Percentiles rank a stretch among this genome's conserved stretches.
Conservation (phyloP, 2,113 vertebrate genomes). For the Rhea pennata region DNA sequence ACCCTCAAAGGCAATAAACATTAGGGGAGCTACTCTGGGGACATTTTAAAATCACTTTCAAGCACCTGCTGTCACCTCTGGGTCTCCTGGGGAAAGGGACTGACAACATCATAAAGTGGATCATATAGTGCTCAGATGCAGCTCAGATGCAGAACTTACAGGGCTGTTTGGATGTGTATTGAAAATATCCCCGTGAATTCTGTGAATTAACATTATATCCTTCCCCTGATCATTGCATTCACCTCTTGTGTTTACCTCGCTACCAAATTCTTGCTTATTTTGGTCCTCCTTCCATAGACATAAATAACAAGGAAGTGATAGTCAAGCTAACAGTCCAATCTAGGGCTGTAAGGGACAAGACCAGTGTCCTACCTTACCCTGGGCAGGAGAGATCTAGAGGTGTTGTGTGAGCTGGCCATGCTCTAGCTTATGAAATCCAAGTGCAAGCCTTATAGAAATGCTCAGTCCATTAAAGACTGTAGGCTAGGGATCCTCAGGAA, state of each 20-base stretch:
- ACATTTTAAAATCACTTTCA: not conserved
- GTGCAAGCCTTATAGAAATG: too few species aligned
- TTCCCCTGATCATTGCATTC: not conserved
- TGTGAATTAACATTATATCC: not conserved
- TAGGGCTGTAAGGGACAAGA: too few species aligned
- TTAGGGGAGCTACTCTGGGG: not conserved
- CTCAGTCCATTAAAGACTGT: too few species aligned
- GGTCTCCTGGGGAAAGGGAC: not conserved
- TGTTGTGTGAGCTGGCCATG: too few species aligned
- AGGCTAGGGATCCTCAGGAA: too few species aligned
- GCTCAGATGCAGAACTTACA: not conserved
- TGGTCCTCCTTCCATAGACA: not conserved
- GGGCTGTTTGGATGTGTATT: not conserved
- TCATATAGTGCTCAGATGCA: not conserved
- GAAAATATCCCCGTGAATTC: not conserved
- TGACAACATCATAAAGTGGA: not conserved
- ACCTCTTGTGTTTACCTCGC: not conserved
- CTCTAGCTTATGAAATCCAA: too few species aligned
- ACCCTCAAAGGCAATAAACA: not conserved
- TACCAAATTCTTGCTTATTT: not conserved
- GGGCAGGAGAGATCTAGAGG: too few species aligned
- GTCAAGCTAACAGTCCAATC: too few species aligned
- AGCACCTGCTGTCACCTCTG: not conserved
- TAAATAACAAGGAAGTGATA: too few species aligned
- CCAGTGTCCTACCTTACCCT: too few species aligned